phyloP scores from a whole-genome alignment of 2,113 vertebrate species.

The Furnarius figulus region DNA sequence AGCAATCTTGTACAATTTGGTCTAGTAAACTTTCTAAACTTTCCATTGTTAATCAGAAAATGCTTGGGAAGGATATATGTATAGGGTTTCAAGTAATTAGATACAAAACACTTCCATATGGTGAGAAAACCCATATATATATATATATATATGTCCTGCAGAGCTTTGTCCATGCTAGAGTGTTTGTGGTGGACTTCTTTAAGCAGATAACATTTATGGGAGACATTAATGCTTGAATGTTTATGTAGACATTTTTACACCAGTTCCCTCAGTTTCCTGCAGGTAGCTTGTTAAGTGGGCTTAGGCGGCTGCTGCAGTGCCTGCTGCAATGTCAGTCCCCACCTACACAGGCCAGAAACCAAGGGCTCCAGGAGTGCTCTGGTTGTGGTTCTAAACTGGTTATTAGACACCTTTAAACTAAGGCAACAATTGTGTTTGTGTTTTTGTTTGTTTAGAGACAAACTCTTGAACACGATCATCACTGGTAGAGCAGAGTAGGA shows the following conservation, averaged over 20 bases:
- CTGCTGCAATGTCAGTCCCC: not conserved
- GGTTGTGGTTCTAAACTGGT: fast-evolving
- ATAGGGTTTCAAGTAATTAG: not conserved
- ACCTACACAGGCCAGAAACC: not conserved
- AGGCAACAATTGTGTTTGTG: not conserved
- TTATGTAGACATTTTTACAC: not conserved
- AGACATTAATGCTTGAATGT: not conserved
- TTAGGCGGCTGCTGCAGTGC: not conserved
- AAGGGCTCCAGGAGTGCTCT: not conserved
- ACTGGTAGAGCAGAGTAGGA: not conserved
- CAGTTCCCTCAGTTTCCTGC: not conserved
- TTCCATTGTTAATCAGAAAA: not conserved
- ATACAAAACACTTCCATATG: not conserved
- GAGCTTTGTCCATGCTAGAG: not conserved
- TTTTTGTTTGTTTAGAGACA: not conserved
- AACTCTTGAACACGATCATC: not conserved
- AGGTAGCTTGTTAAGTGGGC: not conserved
- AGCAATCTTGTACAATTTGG: not conserved
- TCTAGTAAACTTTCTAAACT: not conserved
- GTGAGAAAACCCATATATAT: not conserved
- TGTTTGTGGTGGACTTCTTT: not conserved
- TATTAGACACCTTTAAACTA: not conserved
- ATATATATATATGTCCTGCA: not conserved
- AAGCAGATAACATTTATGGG: not conserved
- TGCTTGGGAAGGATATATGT: not conserved